Base-by-base conservation (phyloP, 2,797 vertebrate genomes). In the Malurus splendens region DNA sequence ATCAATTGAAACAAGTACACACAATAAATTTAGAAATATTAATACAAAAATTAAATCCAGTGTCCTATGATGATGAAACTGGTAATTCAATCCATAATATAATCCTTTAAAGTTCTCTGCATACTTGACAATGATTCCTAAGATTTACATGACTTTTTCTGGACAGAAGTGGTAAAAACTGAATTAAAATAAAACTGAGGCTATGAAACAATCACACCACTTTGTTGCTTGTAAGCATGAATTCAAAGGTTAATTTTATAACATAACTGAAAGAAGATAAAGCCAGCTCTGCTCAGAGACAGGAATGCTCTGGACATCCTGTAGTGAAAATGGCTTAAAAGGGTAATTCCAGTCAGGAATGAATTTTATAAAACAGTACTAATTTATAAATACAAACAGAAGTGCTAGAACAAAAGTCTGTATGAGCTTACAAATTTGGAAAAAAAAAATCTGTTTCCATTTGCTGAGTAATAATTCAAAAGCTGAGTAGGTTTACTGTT, bases 221-320 rank as follows among this genome's bases (percentile, higher is more conserved):
- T 84, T 82, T 76, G 39, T 18, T 70, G 57, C 75, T 33, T 70
- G 64, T 38, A 13, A 76, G n/a, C 3, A 3, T 32, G 54, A 92
- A 93, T 90, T 79, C 83, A 88, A 92, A 93, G 74, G 67, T 90
- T 88, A 74, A 79, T 76, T 94, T 94, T 79, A 33, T 76, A 88
- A 73, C 23, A 70, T 16, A 62, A 36, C 55, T 18, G 30, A 59
- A 86, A 83, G 18, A 83, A 38, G 27, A 52, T 36, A 68, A 64
- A 89, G 66, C 44, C 86, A 78, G 48, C 41, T 74, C 61, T 55
- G 32, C 39, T 75, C 76, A 55, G 61, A 89, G 73, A 77, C 51
- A 68, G 20, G 39, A 57, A 38, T 27, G 20, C 47, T 66, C 30
- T 83, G 32, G 39, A 92, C 39, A 90, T 74, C 84, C 83, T 90